Base-by-base conservation (phyloP, 2,113 vertebrate genomes). In the Tonatia bakeri region DNA sequence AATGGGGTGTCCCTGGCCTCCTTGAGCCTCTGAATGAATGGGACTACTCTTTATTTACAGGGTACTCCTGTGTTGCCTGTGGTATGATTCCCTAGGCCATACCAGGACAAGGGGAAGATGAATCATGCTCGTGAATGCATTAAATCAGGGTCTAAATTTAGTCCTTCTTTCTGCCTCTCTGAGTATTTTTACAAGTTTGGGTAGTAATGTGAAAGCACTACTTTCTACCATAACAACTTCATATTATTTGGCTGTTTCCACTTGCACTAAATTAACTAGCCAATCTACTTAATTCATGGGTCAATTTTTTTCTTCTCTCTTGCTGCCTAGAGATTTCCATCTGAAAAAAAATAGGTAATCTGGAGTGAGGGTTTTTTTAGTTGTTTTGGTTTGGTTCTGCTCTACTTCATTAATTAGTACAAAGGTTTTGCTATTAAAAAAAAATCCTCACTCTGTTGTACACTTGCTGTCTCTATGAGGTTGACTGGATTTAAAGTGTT, bases 71-170 rank as follows among this genome's bases (percentile, higher is more conserved):
- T 56, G 15, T 64, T 50, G 59, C 52, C 33, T 95, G 56, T 72
- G 16, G 0, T 72, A 67, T 36, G 59, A 92, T 84, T 95, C n/a
- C 61, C 69, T 61, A 76, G 92, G 86, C 93, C 95, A 14, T 75
- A 94, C 70, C 52, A 50, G 92, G 93, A 76, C 77, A 84, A 83
- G 70, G 40, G 91, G 54, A 79, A 84, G 87, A 96, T 95, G 95
- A 97, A 90, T 97, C 93, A 96, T 87, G 91, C 89, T 97, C 89
- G 85, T 82, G 93, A 96, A 94, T 85, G 75, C 80, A 94, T 97
- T 96, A 95, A 97, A 76, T 87, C 56, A 85, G 20, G 36, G 24
- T 87, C 97, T 97, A 97, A 97, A 97, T 97, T 97, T 97, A 97
- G 96, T 72, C 64, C 64, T 86, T 81, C 91, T 97, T 87, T 93